These are phyloP conservation scores for Sicus ferrugineus DNA, from an alignment of 2,888 invertebrate genomes.

Conservation along the genomic window DNA sequence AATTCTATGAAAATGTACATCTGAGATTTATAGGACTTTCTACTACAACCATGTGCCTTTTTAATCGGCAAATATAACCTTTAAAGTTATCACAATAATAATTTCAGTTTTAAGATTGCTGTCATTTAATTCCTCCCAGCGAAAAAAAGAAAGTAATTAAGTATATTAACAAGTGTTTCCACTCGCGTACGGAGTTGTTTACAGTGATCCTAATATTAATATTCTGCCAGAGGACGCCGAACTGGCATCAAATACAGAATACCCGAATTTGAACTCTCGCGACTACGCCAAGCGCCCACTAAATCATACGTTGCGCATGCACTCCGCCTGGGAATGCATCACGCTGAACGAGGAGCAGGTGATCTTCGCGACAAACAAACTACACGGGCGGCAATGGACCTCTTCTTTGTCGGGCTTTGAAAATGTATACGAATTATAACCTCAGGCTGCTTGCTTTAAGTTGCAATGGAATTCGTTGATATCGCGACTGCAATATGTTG, in stretches of 20 bases:
- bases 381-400: conserved; percentile 58
- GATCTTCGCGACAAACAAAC: conserved; percentile 56
- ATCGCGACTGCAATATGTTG: conserved; percentile 55
- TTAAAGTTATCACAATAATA: too few species aligned
- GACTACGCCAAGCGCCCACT: conserved; percentile 58
- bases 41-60: too few species aligned
- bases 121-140: too few species aligned
- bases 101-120: too few species aligned
- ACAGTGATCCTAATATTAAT: conserved; percentile 53
- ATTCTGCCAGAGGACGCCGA: conserved; percentile 55
- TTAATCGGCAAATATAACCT: too few species aligned
- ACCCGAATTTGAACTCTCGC: conserved; percentile 61
- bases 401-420: conserved; percentile 59
- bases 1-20: too few species aligned
- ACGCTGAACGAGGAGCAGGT: conserved; percentile 50
- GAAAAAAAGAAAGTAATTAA: too few species aligned
- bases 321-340: conserved; percentile 58
- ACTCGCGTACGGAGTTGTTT: conserved; percentile 48
- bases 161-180: too few species aligned
- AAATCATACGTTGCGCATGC: conserved; percentile 53
- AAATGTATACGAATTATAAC: conserved; percentile 43
- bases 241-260: conserved; percentile 53
- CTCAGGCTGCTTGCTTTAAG: conserved; percentile 51
- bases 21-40: too few species aligned
- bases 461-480: conserved; percentile 52